Base-by-base conservation (phyloP, 2,113 vertebrate genomes). In the Ondatra zibethicus region DNA sequence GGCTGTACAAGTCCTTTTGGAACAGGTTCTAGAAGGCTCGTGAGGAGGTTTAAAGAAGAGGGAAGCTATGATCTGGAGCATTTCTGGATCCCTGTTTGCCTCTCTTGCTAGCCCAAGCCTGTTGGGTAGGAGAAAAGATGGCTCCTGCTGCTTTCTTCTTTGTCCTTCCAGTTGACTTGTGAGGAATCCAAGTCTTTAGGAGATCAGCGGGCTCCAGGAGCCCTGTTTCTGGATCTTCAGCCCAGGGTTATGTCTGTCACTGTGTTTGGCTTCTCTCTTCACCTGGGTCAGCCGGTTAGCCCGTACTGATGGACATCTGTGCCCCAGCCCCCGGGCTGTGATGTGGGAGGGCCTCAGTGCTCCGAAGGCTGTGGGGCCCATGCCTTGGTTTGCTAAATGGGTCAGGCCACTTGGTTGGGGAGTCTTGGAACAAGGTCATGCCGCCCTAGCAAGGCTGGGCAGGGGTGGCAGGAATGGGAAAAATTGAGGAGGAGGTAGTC, bases 351-450 rank as follows among this genome's bases (percentile, higher is more conserved):
- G 97, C 97, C 97, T 95, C 89, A 97, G 89, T 96, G 94, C 97
- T 88, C 86, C 95, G 66, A 70, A n/a, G 65, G 33, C 65, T n/a
- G 96, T 61, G 70, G 97, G 98, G 98, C 98, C 97, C 97, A 95
- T 98, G 97, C 95, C 97, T 97, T 98, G 98, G 97, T 98, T 98
- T 98, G 98, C 98, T 98, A 99, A 99, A 93, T 98, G 98, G 98
- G 99, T 99, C 98, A 99, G 95, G 98, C 97, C 91, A 96, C 97
- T 97, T 97, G 96, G 97, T 97, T 97, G 98, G 97, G 98, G 98
- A 93, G 94, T 86, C 87, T 92, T 52, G 8, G 58, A 85, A 61
- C 39, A 85, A 90, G 96, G 96, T 92, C 65, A 12, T 61, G 52
- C 33, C 47, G 5, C 97, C 96, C 91, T 76, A 92, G 91, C 82